Evolutionary conservation across 2,113 vertebrate genomes (phyloP).

Genomic region (Podilymbus podiceps): DNA sequence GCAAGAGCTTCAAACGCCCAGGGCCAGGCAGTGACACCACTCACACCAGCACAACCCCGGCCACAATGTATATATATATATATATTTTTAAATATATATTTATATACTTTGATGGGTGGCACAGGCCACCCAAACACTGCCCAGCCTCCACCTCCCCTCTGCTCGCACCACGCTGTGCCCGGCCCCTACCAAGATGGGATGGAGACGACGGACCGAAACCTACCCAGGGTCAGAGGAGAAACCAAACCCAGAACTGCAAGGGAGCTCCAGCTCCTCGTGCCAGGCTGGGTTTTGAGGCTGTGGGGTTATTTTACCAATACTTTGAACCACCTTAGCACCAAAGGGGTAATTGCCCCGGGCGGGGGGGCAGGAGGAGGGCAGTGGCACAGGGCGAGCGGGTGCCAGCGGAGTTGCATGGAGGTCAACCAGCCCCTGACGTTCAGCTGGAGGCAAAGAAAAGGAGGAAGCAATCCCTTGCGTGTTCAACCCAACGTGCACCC

Average conservation of each 20-base stretch:
- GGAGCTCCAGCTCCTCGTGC: neutral
- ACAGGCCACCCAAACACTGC: neutral
- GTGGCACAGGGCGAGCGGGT: rapidly evolving
- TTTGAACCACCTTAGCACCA: neutral
- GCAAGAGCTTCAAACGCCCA: rapidly evolving
- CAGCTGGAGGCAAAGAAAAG: neutral
- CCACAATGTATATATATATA: too few relatives aligned
- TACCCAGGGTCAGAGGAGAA: neutral
- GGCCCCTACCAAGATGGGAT: neutral
- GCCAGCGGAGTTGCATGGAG: rapidly evolving
- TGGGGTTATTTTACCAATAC: neutral
- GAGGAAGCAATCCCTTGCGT: neutral
- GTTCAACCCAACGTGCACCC: neutral
- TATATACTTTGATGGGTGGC: neutral
- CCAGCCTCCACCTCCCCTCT: neutral
- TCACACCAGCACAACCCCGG: neutral
- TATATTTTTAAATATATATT: too few relatives aligned
- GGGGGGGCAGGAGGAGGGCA: neutral
- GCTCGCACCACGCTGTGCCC: neutral
- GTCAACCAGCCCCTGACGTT: neutral
- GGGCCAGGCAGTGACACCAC: neutral
- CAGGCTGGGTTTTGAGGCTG: neutral
- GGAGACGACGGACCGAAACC: rapidly evolving
- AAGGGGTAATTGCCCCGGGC: neutral
- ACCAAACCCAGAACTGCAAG: neutral